Evolutionary conservation across 1,140 invertebrate genomes (phyloP), one percentile per base, ranked within the genome.

Genomic region (Dendrolimus punctatus): DNA sequence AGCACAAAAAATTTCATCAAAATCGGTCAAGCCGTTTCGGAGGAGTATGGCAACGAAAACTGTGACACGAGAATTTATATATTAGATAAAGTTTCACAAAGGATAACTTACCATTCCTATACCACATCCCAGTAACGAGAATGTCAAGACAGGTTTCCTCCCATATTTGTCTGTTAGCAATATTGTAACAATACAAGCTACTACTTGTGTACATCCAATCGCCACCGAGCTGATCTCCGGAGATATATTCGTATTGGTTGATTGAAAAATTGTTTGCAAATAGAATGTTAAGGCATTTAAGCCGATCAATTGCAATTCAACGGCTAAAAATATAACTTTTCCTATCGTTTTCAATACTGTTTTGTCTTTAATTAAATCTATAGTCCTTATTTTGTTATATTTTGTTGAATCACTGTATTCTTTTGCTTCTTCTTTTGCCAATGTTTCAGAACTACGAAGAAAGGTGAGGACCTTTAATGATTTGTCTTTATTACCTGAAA

Each of bases 231-330:
- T 88, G 4, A 90, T 42, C 55, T 90, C 88, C 0, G 91, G 85
- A 42, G 89, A 84, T 2, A 93, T 79, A 8, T 81, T 87, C 6
- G 87, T 90, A 1, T 87, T 80, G 4, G 89, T 89, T 4, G 86
- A 85, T 48, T 88, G 62, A 62, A 94, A 92, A 51, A 94, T 92
- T 2, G 84, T 80, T 37, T 91, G 91, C 0, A 92, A 90, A 67
- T 94, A 93, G 68, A 93, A 93, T 6, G 92, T 82, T 0, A 94
- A 88, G 3, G 91, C 92, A 64, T 93, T 92, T 51, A 91, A 92
- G 2, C 93, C 93, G 38, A 88, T 90, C 37, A 92, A 71, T 65
- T 94, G 93, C 55, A 90, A 89, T 53, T 92, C 90, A 60, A 88
- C 76, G 74, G 91, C 89, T 2, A 93, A 67, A 1, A 76, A 79